A percentile compares a stretch with the other conserved stretches of the same genome.
phyloP scores from a whole-genome alignment of 1,140 invertebrate species.

The Drosophila chauvacae region DNA sequence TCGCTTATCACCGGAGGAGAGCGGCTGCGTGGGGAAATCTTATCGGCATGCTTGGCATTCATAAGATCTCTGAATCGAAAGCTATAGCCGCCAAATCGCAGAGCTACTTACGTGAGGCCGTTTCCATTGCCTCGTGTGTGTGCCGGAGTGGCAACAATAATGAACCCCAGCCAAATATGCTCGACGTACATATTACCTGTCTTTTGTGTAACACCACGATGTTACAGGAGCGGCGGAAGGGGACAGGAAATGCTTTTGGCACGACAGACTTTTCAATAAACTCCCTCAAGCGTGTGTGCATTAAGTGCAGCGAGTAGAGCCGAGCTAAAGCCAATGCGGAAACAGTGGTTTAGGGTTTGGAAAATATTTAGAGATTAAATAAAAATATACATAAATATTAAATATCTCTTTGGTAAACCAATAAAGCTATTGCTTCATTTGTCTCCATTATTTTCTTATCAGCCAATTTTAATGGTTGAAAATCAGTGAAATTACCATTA shows the following conservation, averaged over 20 bases:
- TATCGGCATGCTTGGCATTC: conserved; percentile 79
- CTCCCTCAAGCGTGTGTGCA: conserved; percentile 83
- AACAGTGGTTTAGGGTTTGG: conserved; percentile 6
- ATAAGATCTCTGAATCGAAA: conserved; percentile 77
- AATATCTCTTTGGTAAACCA: not conserved
- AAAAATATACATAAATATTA: not conserved
- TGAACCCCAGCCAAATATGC: conserved; percentile 70
- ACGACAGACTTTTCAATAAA: conserved; percentile 83
- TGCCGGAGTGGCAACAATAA: conserved; percentile 66
- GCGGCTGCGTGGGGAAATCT: conserved; percentile 30
- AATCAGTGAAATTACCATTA: not conserved
- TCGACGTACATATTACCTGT: conserved; percentile 75
- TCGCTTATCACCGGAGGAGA: conserved; percentile 45
- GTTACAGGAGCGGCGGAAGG: not conserved
- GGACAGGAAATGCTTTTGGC: conserved; percentile 68
- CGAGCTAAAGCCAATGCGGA: conserved; percentile 47
- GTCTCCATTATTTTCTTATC: not conserved
- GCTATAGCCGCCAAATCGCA: conserved; percentile 52
- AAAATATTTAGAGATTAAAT: not conserved
- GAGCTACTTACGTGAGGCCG: conserved; percentile 69
- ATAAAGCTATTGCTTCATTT: too few relatives aligned
- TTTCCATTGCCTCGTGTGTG: conserved; percentile 5
- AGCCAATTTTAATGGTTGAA: not conserved
- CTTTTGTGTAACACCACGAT: conserved; percentile 60
- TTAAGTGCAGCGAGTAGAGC: conserved; percentile 76